Evolutionary conservation across 2,797 vertebrate genomes (phyloP).

Genomic region (Rousettus madagascariensis): DNA sequence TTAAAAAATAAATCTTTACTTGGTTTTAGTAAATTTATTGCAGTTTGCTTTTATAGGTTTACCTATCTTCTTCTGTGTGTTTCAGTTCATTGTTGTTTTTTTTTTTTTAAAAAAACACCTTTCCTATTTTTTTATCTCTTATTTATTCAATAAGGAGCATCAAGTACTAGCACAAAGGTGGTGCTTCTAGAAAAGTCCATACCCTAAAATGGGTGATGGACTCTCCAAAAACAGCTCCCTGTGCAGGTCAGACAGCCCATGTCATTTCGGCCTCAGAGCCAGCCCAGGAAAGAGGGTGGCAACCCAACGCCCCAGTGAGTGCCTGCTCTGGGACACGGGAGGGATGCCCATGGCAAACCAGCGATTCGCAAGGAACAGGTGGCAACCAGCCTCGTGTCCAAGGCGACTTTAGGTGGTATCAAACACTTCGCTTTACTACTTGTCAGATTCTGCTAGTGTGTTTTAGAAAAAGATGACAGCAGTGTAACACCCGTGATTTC

Average conservation of each 20-base stretch:
- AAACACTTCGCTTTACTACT: not conserved
- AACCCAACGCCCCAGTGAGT: not conserved
- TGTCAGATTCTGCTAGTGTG: not conserved
- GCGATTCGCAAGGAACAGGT: not conserved
- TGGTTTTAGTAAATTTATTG: not conserved
- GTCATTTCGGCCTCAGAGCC: not conserved
- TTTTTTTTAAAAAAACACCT: not conserved
- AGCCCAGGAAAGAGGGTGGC: not conserved
- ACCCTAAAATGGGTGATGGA: not conserved
- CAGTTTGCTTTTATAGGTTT: not conserved
- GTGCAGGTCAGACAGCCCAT: not conserved
- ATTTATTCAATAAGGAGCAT: not conserved
- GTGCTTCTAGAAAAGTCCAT: not conserved
- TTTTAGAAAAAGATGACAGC: not conserved
- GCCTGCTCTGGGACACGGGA: rapidly evolving
- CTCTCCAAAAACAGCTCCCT: not conserved
- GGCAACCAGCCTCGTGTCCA: too few species aligned
- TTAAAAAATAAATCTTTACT: not conserved
- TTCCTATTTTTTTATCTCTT: not conserved
- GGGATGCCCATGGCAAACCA: not conserved
- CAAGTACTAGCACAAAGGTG: not conserved
- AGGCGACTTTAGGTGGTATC: not conserved
- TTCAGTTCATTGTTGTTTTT: not conserved
- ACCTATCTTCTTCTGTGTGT: not conserved
- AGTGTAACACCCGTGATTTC: not conserved